Evolutionary conservation across 2,113 vertebrate genomes (phyloP).

Genomic region (Talpa occidentalis): DNA sequence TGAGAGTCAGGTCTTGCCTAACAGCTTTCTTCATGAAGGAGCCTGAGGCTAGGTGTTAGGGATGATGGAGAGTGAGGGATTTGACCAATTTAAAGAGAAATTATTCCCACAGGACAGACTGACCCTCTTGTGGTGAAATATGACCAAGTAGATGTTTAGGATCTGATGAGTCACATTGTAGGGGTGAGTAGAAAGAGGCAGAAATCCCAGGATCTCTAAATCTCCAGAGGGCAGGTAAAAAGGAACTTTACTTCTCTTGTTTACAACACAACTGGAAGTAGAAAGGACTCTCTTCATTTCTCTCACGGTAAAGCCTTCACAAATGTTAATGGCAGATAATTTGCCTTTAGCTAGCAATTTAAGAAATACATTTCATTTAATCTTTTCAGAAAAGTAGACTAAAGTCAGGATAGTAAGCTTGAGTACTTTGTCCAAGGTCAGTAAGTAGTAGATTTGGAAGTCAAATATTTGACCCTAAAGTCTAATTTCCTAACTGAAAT

Average conservation of each 20-base stretch:
- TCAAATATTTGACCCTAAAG: not conserved
- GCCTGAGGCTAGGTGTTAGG: not conserved
- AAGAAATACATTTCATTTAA: not conserved
- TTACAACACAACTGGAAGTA: not conserved
- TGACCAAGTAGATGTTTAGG: not conserved
- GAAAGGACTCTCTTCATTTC: not conserved
- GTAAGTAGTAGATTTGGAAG: not conserved
- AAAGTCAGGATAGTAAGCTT: not conserved
- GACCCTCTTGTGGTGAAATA: not conserved
- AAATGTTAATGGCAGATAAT: not conserved
- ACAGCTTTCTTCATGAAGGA: not conserved
- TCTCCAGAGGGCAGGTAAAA: not conserved
- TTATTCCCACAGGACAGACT: not conserved
- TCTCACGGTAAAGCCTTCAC: not conserved
- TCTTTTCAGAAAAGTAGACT: not conserved
- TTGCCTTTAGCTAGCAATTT: not conserved
- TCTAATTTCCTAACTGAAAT: not conserved
- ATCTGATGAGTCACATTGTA: not conserved
- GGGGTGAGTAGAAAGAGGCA: not conserved
- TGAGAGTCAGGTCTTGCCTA: not conserved
- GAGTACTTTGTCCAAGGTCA: not conserved
- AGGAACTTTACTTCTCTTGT: not conserved
- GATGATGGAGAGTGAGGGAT: fast-evolving
- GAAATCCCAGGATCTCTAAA: not conserved
- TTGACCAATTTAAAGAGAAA: not conserved